These are phyloP conservation scores for Lepidonotus clava DNA, from an alignment of 2,888 invertebrate species.

Conservation along the genomic window DNA sequence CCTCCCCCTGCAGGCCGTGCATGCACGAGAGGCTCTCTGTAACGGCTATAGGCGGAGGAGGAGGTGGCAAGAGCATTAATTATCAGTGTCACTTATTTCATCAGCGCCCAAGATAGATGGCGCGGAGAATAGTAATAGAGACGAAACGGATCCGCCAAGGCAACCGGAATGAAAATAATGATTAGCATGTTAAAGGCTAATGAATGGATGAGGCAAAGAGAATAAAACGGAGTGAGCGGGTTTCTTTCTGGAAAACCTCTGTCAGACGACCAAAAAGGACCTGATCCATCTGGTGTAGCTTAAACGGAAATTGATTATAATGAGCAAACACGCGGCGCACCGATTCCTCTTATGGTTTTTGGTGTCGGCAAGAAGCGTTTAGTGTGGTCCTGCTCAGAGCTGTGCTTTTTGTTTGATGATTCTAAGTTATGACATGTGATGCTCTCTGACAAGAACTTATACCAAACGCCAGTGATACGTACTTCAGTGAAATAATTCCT, in stretches of 20 bases:
- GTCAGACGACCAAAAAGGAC: not conserved
- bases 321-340: not conserved
- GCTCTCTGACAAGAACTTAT: too few relatives aligned
- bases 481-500: too few relatives aligned
- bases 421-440: too few relatives aligned
- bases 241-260: not conserved
- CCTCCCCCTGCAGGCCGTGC: too few relatives aligned
- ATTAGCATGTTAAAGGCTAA: conserved; percentile 22
- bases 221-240: conserved; percentile 17
- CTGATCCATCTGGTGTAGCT: conserved; percentile 2
- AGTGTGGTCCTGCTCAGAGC: too few relatives aligned
- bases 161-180: not conserved
- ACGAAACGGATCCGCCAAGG: not conserved
- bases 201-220: conserved; percentile 20
- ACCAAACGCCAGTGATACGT: too few relatives aligned
- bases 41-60: not conserved
- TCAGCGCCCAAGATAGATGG: not conserved
- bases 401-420: too few relatives aligned
- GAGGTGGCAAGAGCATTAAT: not conserved
- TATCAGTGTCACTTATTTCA: not conserved
- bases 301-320: not conserved
- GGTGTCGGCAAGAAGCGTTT: too few relatives aligned
- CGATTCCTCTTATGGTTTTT: too few relatives aligned
- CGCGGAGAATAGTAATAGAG: not conserved
- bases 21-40: too few relatives aligned